Evolutionary conservation across 2,797 vertebrate genomes (phyloP).

Genomic region (Liasis olivaceus): DNA sequence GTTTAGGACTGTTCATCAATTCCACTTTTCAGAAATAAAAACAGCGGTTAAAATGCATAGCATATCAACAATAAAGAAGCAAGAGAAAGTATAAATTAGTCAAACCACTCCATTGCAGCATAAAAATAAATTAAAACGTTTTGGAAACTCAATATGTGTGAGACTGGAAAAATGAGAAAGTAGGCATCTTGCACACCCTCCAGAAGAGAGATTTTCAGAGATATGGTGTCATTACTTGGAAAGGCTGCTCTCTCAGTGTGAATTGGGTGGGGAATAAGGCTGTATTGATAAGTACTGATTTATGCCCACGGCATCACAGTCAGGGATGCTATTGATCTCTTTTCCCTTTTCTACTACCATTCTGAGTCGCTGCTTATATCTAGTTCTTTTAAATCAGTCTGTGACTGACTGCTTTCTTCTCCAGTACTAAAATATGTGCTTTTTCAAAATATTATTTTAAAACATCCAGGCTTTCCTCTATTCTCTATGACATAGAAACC

Average conservation of each 20-base stretch:
- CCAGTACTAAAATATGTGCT: neutral
- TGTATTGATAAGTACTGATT: neutral
- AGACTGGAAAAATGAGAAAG: neutral
- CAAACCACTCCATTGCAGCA: neutral
- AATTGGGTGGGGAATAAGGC: neutral
- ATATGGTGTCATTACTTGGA: no score
- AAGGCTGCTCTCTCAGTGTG: no score
- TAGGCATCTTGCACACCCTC: neutral
- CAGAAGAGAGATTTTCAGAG: no score
- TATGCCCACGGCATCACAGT: neutral
- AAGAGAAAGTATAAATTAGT: neutral
- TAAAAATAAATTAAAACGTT: neutral
- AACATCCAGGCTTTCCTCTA: neutral
- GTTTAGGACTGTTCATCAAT: neutral
- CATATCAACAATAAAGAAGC: neutral
- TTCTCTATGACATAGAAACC: neutral
- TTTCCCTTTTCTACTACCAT: neutral
- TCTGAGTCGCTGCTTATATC: neutral
- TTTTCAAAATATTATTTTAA: neutral
- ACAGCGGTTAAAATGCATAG: neutral
- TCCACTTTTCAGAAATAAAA: neutral
- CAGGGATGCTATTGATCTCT: neutral
- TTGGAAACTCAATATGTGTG: neutral
- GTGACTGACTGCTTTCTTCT: neutral
- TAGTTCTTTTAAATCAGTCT: neutral